phyloP scores from a whole-genome alignment of 2,888 invertebrate genomes.

The Eupithecia insigniata region DNA sequence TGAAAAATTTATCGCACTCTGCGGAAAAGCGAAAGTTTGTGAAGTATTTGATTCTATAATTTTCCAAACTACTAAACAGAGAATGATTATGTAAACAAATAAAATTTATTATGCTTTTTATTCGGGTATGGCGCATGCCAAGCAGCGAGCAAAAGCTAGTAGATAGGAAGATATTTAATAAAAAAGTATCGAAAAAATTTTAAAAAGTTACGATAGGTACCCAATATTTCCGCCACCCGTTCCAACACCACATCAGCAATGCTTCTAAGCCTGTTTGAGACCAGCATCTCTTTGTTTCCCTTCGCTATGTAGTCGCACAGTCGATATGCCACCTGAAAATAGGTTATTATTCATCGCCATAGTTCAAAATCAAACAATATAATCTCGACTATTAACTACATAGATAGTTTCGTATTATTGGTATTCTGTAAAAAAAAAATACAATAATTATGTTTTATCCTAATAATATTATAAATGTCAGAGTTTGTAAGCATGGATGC shows the following conservation, averaged over 20 bases:
- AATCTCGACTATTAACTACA: neutral
- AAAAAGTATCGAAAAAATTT: neutral
- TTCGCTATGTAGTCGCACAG: constrained; percentile 80
- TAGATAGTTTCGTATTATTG: no score
- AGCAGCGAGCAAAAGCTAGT: neutral
- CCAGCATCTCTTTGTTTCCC: constrained; percentile 80
- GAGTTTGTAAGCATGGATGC: no score
- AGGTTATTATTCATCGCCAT: neutral
- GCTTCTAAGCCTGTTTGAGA: constrained; percentile 82
- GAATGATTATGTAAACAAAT: no score
- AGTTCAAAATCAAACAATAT: neutral
- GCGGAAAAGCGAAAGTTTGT: no score
- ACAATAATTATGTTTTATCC: no score
- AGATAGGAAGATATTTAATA: no score
- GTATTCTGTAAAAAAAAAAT: no score
- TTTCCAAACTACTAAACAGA: no score
- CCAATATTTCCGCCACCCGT: constrained; percentile 81
- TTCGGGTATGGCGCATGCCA: neutral
- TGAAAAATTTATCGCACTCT: no score
- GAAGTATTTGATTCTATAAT: no score
- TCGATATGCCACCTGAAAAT: constrained; percentile 71
- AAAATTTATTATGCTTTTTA: no score
- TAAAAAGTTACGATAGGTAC: constrained; percentile 52
- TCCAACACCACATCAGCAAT: constrained; percentile 84
- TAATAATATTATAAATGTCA: no score